phyloP scores from a whole-genome alignment of 2,113 vertebrate species.

The Silurus glanis region DNA sequence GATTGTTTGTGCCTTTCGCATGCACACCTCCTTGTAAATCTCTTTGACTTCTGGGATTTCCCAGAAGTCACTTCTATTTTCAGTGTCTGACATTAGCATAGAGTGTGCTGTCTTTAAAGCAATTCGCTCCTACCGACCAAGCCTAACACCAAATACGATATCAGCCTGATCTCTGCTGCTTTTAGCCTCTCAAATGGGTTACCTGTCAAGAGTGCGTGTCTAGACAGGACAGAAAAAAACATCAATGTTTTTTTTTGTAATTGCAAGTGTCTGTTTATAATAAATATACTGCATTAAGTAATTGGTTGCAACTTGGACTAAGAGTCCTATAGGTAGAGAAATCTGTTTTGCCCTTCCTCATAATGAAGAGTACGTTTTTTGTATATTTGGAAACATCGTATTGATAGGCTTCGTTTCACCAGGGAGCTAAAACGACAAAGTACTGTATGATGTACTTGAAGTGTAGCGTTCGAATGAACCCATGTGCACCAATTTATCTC shows the following conservation, averaged over 20 bases:
- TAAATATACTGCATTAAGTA: slow-evolving; percentile 19
- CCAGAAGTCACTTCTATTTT: slow-evolving; percentile 15
- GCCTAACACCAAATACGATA: neutral
- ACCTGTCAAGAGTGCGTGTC: neutral
- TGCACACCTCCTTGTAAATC: neutral
- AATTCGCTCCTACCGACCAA: neutral
- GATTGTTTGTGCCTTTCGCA: neutral
- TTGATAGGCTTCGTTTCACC: slow-evolving; percentile 41
- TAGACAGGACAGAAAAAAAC: neutral
- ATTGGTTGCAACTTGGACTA: slow-evolving; percentile 11
- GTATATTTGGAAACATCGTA: slow-evolving; percentile 40
- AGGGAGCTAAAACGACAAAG: slow-evolving; percentile 39
- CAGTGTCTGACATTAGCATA: slow-evolving; percentile 11
- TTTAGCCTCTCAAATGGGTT: slow-evolving; percentile 35
- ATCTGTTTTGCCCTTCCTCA: slow-evolving; percentile 34
- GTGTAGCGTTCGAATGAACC: slow-evolving; percentile 30
- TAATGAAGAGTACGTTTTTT: slow-evolving; percentile 29
- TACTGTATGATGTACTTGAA: slow-evolving; percentile 31
- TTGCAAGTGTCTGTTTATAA: neutral
- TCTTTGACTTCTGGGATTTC: slow-evolving; percentile 16
- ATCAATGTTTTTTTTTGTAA: slow-evolving; percentile 9
- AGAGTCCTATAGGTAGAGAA: slow-evolving; percentile 13
- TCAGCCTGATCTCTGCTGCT: neutral
- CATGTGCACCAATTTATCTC: slow-evolving; percentile 25
- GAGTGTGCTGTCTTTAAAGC: slow-evolving; percentile 21